Conservation (phyloP, 2,797 vertebrate species). For the Phoxinus dragarum region DNA sequence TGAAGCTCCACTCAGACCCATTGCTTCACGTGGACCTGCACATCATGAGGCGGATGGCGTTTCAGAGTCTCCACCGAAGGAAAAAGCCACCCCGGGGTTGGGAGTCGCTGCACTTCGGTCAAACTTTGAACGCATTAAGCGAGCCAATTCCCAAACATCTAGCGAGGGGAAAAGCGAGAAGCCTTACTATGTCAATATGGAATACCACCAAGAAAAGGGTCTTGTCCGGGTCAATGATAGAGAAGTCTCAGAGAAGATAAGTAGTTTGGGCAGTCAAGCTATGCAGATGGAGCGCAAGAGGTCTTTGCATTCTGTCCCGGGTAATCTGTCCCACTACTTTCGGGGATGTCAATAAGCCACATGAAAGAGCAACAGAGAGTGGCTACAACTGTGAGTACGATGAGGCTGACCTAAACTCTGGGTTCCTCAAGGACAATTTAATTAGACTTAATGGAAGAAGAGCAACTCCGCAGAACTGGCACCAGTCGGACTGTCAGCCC, state of each 20-base stretch:
- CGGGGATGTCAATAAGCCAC: constrained; percentile 78
- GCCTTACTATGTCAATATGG: constrained; percentile 93
- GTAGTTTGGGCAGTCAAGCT: constrained; percentile 90
- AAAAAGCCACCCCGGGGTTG: constrained; percentile 86
- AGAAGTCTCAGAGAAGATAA: constrained; percentile 91
- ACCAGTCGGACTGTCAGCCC: constrained; percentile 88
- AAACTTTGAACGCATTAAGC: constrained; percentile 92
- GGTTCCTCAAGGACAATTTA: constrained; percentile 83
- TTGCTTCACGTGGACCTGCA: constrained; percentile 66
- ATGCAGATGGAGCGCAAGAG: constrained; percentile 95
- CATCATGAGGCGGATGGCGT: constrained; percentile 79
- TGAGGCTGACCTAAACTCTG: constrained; percentile 87
- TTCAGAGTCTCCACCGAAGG: constrained; percentile 77
- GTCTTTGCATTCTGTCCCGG: constrained; percentile 84
- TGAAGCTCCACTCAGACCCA: constrained; percentile 72
- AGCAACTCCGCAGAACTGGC: constrained; percentile 85
- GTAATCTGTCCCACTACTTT: constrained; percentile 78
- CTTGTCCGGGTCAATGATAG: constrained; percentile 91
- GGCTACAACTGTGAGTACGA: constrained; percentile 90
- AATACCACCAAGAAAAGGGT: constrained; percentile 93
- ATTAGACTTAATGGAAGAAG: constrained; percentile 84
- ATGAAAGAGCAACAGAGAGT: constrained; percentile 82
- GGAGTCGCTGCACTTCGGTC: constrained; percentile 91
- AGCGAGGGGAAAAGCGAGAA: constrained; percentile 82
- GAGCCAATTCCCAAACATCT: constrained; percentile 83